Conservation (phyloP, 2,888 invertebrate genomes). For the Netelia melanura region DNA sequence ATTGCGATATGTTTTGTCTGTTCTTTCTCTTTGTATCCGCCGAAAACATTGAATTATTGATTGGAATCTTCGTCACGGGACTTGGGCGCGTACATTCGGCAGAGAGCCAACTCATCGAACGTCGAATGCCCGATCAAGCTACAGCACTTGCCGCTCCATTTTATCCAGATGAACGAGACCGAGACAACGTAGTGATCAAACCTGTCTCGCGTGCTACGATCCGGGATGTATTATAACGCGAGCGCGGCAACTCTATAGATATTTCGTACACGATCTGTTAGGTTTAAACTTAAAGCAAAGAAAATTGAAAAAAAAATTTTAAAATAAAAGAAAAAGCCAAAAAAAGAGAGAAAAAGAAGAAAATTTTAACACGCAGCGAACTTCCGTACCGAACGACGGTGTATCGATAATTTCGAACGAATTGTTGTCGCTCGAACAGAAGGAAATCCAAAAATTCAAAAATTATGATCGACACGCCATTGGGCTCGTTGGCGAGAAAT, state of each 20-base stretch:
- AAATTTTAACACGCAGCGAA: slow-evolving; percentile 46
- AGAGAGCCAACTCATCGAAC: slow-evolving; percentile 76
- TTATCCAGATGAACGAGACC: slow-evolving; percentile 81
- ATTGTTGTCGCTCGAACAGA: neutral
- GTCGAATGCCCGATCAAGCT: slow-evolving; percentile 81
- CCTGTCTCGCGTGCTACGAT: slow-evolving; percentile 58
- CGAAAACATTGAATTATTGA: slow-evolving; percentile 80
- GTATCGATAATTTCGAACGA: neutral
- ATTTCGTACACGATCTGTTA: slow-evolving; percentile 45
- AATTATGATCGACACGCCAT: neutral
- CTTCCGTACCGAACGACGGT: slow-evolving; percentile 12
- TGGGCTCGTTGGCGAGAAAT: slow-evolving; percentile 34
- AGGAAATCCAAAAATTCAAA: neutral
- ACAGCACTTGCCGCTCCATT: slow-evolving; percentile 80
- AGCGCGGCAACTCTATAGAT: slow-evolving; percentile 50
- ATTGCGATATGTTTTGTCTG: slow-evolving; percentile 70
- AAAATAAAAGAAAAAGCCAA: neutral
- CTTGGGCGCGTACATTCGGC: slow-evolving; percentile 55
- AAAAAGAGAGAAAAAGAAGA: neutral
- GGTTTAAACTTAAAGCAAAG: slow-evolving; percentile 1
- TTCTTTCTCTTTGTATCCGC: slow-evolving; percentile 66
- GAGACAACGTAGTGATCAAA: slow-evolving; percentile 77
- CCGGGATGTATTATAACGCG: slow-evolving; percentile 37
- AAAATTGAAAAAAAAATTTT: slow-evolving; percentile 3
- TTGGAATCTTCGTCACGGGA: slow-evolving; percentile 67